Conservation (phyloP, 1,140 invertebrate species). For the Heliconius melpomene region DNA sequence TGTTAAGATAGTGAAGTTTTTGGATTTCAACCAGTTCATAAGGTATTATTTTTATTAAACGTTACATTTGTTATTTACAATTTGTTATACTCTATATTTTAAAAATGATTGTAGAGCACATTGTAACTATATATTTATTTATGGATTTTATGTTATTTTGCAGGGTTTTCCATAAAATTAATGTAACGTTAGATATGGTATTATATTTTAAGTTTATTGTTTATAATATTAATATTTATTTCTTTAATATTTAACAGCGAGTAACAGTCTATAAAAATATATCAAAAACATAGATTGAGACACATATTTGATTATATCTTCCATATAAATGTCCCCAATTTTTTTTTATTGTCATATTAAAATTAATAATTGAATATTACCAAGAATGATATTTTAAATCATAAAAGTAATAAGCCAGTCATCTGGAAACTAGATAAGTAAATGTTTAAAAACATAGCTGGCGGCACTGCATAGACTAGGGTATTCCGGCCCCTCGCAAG, state of each 20-base stretch:
- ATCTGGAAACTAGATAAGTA: slow-evolving; percentile 62
- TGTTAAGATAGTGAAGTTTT: neutral
- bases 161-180: neutral
- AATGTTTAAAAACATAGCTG: slow-evolving; percentile 62
- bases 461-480: slow-evolving; percentile 56
- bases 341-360: no score
- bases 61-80: neutral
- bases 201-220: no score
- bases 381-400: neutral
- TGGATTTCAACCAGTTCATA: neutral
- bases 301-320: no score
- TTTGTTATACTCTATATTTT: neutral
- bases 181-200: no score
- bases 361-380: neutral
- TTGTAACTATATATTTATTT: no score
- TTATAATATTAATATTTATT: no score
- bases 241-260: no score
- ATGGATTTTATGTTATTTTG: neutral
- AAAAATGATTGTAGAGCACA: neutral
- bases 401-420: slow-evolving; percentile 35
- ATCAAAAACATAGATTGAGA: no score
- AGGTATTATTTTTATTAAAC: neutral
- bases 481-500: slow-evolving; percentile 64
- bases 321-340: no score
- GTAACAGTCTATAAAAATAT: no score